phyloP scores from a whole-genome alignment of 2,797 vertebrate species.

The Urophycis tenuis region DNA sequence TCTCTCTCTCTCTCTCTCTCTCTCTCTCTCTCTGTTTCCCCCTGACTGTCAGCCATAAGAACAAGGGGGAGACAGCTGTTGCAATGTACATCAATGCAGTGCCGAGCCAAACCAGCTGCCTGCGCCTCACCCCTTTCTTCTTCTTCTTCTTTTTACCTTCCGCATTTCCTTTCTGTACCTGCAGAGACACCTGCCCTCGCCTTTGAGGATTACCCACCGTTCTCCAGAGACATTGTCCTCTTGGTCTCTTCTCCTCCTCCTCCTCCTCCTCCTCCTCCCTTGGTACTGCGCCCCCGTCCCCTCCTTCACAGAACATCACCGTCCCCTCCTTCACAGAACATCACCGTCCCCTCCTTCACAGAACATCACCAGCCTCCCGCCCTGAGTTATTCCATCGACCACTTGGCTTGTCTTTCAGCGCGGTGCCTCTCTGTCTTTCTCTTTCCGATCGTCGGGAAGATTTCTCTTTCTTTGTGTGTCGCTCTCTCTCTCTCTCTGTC shows the following conservation, averaged over 20 bases:
- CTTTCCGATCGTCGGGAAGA: too few species aligned
- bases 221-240: not conserved
- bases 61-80: not conserved
- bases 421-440: conserved; percentile 27
- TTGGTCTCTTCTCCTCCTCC: not conserved
- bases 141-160: conserved; percentile 11
- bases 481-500: too few species aligned
- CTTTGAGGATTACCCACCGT: conserved; percentile 26
- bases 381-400: conserved; percentile 50
- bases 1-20: conserved; percentile 10
- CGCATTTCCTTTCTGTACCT: conserved; percentile 13
- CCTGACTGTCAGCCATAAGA: conserved; percentile 24
- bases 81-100: conserved; percentile 12
- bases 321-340: not conserved
- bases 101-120: not conserved
- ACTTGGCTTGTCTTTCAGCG: conserved; percentile 41
- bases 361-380: conserved; percentile 46
- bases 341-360: conserved; percentile 7
- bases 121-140: conserved; percentile 16
- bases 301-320: not conserved
- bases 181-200: conserved; percentile 4
- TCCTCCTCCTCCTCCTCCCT: not conserved
- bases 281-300: not conserved
- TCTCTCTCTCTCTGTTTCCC: conserved; percentile 10
- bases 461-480: not conserved